phyloP scores from a whole-genome alignment of 2,888 invertebrate species.

The Andrena hattorfiana region DNA sequence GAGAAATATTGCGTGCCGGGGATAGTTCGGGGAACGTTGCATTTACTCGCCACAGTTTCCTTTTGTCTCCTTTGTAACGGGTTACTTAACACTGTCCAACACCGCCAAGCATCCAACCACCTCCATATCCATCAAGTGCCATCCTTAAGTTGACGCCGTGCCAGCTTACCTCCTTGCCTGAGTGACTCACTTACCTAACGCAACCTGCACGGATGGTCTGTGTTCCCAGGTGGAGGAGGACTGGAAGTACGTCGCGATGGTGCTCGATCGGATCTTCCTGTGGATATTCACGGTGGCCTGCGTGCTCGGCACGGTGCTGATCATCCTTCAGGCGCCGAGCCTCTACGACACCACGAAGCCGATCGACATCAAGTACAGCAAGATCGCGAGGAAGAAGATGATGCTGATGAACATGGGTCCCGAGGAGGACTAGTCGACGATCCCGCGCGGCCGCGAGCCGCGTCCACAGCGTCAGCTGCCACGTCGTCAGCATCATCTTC shows the following conservation, averaged over 20 bases:
- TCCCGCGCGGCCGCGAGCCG: conserved; percentile 75
- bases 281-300: conserved; percentile 98
- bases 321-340: conserved; percentile 96
- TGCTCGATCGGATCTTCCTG: conserved; percentile 97
- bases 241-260: conserved; percentile 99
- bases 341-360: conserved; percentile 96
- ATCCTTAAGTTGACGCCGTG: no score
- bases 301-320: conserved; percentile 94
- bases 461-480: conserved; percentile 52
- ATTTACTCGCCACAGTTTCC: conserved; percentile 8
- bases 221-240: conserved; percentile 94
- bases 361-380: conserved; percentile 95
- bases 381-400: conserved; percentile 96
- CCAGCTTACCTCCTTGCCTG: no score
- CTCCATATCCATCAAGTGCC: no score
- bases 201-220: neutral
- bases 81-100: neutral
- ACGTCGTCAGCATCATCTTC: conserved; percentile 38
- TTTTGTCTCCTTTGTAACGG: neutral
- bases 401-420: conserved; percentile 95
- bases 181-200: neutral
- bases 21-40: neutral
- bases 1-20: conserved; percentile 16
- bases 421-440: conserved; percentile 86
- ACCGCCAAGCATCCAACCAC: no score